These are phyloP conservation scores for Lampris megalopsis DNA, from an alignment of 2,113 vertebrate genomes.

Conservation along the genomic window DNA sequence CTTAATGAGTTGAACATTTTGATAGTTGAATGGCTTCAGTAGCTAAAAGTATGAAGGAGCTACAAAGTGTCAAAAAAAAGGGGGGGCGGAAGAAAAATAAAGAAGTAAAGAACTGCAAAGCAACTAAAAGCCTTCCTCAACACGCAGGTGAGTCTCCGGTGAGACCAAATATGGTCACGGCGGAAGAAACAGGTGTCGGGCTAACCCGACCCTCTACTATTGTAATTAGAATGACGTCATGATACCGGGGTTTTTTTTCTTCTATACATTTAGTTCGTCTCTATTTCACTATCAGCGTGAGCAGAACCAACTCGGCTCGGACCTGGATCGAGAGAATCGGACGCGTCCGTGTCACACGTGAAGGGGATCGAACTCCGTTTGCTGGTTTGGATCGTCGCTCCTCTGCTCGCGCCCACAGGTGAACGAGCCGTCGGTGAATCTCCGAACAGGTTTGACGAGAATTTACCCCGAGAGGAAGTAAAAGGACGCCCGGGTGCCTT, in stretches of 20 bases:
- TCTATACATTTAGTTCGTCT: conserved; percentile 48
- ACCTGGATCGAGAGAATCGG: too few relatives aligned
- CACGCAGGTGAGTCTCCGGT: too few relatives aligned
- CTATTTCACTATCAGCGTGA: background rate
- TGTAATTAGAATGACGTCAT: conserved; percentile 61
- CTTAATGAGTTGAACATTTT: too few relatives aligned
- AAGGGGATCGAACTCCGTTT: background rate
- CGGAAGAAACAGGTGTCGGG: conserved; percentile 44
- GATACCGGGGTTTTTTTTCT: background rate
- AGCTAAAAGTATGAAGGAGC: too few relatives aligned
- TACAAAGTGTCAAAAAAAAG: too few relatives aligned
- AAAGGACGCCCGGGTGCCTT: conserved; percentile 5
- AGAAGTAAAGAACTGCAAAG: too few relatives aligned
- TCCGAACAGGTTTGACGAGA: conserved; percentile 75
- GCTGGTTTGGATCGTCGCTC: background rate
- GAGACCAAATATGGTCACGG: conserved; percentile 72
- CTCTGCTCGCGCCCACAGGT: background rate
- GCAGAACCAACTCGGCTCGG: background rate
- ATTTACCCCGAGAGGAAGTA: conserved; percentile 66
- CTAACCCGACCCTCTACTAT: background rate
- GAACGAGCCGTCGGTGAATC: conserved; percentile 4
- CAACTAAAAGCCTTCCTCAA: too few relatives aligned
- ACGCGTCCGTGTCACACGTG: too few relatives aligned
- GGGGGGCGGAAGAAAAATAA: too few relatives aligned
- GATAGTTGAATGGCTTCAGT: too few relatives aligned